Evolutionary conservation across 2,797 vertebrate genomes (phyloP).

Genomic region (Lutjanus campechanus): DNA sequence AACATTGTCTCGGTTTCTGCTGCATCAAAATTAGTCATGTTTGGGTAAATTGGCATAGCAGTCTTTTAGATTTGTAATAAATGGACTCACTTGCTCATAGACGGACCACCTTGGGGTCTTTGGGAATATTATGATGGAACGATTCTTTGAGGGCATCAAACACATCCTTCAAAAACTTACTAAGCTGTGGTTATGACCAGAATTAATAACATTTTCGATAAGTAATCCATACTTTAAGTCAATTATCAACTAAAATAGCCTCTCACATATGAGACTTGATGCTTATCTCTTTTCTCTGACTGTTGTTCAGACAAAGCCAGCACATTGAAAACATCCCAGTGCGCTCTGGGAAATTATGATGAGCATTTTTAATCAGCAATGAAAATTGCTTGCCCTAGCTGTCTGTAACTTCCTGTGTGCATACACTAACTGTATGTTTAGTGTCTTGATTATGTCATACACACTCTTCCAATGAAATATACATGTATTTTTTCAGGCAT

Average conservation of each 20-base stretch:
- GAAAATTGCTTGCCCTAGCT: not conserved
- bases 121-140: not conserved
- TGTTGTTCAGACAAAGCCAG: not conserved
- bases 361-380: not conserved
- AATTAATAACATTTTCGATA: too few species aligned
- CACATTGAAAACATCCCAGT: not conserved
- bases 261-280: not conserved
- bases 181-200: too few species aligned
- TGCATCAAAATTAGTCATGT: not conserved
- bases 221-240: not conserved
- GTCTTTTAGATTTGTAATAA: not conserved
- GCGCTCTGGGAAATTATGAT: not conserved
- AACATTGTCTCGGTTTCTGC: not conserved
- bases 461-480: not conserved
- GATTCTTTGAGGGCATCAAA: not conserved
- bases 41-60: not conserved
- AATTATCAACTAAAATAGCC: not conserved
- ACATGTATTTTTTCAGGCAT: constrained; percentile 86
- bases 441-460: not conserved
- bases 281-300: not conserved
- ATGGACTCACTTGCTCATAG: too few species aligned
- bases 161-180: not conserved
- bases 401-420: not conserved
- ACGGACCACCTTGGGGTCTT: too few species aligned
- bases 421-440: not conserved